A percentile compares a stretch with the other conserved stretches of the same genome.
phyloP scores from a whole-genome alignment of 2,888 invertebrate species.

The Macrophya annulata region DNA sequence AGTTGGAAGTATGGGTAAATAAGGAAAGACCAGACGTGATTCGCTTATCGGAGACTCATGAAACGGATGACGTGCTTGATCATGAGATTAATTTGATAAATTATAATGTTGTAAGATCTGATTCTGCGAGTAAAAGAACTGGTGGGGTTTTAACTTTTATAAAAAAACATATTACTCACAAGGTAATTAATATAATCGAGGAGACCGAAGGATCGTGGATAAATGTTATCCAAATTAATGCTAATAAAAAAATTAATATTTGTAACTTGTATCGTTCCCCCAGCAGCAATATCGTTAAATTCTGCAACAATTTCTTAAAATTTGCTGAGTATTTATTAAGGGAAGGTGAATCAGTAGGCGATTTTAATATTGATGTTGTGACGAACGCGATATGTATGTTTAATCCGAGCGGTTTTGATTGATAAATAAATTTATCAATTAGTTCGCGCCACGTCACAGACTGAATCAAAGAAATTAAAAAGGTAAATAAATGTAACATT shows the following conservation, averaged over 20 bases:
- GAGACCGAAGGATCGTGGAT: neutral
- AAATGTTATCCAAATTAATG: conserved; percentile 8
- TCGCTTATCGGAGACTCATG: neutral
- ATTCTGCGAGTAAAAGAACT: no score
- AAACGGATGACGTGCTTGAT: neutral
- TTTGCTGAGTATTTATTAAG: conserved; percentile 55
- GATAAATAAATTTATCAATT: no score
- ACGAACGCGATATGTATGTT: no score
- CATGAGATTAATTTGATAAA: no score
- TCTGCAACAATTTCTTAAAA: conserved; percentile 49
- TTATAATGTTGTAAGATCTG: no score
- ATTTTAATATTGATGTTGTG: conserved; percentile 51
- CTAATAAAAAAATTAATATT: neutral
- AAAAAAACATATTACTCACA: no score
- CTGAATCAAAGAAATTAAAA: no score
- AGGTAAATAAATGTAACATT: no score
- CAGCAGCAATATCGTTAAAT: conserved; percentile 2
- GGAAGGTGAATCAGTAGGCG: neutral
- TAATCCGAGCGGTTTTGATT: no score
- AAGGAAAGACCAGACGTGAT: neutral
- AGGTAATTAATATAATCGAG: no score
- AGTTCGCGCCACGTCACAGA: no score
- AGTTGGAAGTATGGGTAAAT: neutral
- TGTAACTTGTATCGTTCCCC: conserved; percentile 14
- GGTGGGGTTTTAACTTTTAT: no score